A percentile compares a stretch with the other conserved stretches of the same genome.
These are phyloP conservation scores for Cynopterus sphinx DNA, from an alignment of 2,797 vertebrate genomes.

Conservation along the genomic window DNA sequence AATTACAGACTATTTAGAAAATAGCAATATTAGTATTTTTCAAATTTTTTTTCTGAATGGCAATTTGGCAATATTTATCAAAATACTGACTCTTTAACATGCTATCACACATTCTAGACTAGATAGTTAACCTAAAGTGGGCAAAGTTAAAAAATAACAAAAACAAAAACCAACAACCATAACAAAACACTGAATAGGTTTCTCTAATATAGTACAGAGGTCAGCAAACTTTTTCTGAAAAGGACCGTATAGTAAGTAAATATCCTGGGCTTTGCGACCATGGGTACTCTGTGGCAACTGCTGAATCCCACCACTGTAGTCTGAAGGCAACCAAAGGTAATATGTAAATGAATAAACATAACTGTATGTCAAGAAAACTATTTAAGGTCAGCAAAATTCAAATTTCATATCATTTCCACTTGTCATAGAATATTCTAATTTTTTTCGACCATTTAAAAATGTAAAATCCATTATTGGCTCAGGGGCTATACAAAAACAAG, in stretches of 20 bases:
- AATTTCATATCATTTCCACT: background rate
- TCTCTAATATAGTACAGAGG: background rate
- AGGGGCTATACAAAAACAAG: background rate
- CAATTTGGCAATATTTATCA: background rate
- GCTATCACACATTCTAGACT: background rate
- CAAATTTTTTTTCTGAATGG: background rate
- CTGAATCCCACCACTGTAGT: background rate
- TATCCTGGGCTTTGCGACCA: background rate
- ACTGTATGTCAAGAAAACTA: background rate
- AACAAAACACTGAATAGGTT: background rate
- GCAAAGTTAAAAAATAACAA: background rate
- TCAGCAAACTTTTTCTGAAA: background rate
- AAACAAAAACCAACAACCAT: background rate
- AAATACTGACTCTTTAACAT: background rate
- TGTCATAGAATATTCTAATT: conserved; percentile 3
- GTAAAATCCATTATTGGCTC: background rate
- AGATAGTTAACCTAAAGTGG: background rate
- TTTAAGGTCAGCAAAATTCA: background rate
- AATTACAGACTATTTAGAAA: background rate
- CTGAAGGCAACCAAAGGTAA: background rate
- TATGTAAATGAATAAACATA: background rate
- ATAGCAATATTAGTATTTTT: background rate
- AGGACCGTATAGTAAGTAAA: background rate
- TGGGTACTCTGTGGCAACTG: background rate
- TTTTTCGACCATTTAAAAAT: background rate